Percentiles rank a stretch among this genome's conserved stretches.
These are phyloP conservation scores for Cherax destructor DNA, from an alignment of 1,140 invertebrate genomes.

Conservation along the genomic window DNA sequence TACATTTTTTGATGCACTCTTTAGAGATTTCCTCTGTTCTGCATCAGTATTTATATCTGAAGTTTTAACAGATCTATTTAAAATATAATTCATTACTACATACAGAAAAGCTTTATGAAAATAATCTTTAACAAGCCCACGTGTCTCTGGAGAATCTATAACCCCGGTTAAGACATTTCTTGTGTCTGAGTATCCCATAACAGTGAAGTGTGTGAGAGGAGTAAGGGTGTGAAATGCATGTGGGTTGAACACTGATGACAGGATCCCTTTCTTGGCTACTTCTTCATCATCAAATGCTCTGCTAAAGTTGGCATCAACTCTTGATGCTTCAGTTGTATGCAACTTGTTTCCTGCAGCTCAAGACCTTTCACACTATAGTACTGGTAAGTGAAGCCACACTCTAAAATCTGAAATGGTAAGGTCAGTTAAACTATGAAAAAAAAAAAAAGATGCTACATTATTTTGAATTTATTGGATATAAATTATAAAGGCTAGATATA, in stretches of 20 bases:
- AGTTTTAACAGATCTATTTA: conserved; percentile 63
- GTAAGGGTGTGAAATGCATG: conserved; percentile 72
- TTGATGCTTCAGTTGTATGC: conserved; percentile 78
- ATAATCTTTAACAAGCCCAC: conserved; percentile 74
- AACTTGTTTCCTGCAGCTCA: conserved; percentile 79
- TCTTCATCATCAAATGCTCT: conserved; percentile 74
- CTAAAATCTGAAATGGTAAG: conserved; percentile 73
- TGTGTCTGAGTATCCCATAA: conserved; percentile 76
- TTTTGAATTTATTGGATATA: no score
- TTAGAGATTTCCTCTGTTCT: background rate
- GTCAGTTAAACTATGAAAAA: no score
- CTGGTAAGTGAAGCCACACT: conserved; percentile 75
- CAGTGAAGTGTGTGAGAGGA: conserved; percentile 67
- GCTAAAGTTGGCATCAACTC: conserved; percentile 77
- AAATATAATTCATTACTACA: conserved; percentile 76
- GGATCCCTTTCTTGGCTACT: background rate
- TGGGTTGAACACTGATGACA: conserved; percentile 62
- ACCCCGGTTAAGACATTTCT: conserved; percentile 77
- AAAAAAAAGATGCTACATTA: no score
- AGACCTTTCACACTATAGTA: conserved; percentile 77
- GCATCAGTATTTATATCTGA: background rate
- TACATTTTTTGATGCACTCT: background rate
- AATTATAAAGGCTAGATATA: no score
- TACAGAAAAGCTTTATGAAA: conserved; percentile 76
- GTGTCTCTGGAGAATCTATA: conserved; percentile 76